These are phyloP conservation scores for Cecidostiba fungosa DNA, from an alignment of 2,888 invertebrate genomes.

Conservation along the genomic window DNA sequence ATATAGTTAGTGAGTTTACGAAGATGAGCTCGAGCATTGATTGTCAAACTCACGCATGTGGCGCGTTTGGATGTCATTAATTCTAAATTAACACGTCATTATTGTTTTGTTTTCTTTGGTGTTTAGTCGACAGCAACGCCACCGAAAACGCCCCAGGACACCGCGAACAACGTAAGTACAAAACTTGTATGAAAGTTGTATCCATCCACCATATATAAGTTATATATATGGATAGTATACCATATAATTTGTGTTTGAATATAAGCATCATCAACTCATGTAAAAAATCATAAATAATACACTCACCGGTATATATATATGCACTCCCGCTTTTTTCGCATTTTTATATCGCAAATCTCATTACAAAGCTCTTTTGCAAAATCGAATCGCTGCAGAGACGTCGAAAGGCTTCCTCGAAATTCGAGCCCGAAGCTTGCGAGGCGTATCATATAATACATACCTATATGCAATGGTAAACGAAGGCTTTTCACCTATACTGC, in stretches of 20 bases:
- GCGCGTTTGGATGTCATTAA: background rate
- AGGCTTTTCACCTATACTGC: no score
- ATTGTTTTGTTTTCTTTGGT: slow-evolving; percentile 74
- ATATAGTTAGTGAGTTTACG: background rate
- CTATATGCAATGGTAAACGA: no score
- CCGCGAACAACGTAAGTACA: slow-evolving; percentile 76
- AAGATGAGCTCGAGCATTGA: background rate
- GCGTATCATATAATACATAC: background rate
- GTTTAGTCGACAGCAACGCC: slow-evolving; percentile 76
- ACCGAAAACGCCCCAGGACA: slow-evolving; percentile 76
- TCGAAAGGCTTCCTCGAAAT: slow-evolving; percentile 15
- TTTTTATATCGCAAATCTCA: background rate
- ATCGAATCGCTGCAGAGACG: background rate
- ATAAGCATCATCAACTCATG: no score
- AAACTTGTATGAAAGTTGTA: background rate
- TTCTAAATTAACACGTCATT: slow-evolving; percentile 72
- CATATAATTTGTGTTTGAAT: no score
- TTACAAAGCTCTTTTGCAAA: background rate
- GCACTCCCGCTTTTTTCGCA: background rate
- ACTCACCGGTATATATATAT: no score
- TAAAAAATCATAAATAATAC: no score
- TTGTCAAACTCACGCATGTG: background rate
- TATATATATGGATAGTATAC: no score
- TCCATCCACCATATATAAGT: no score
- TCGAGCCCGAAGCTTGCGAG: background rate